A percentile compares a stretch with the other conserved stretches of the same genome.
phyloP scores from a whole-genome alignment of 2,797 vertebrate species.

The Craterocephalus amniculus region DNA sequence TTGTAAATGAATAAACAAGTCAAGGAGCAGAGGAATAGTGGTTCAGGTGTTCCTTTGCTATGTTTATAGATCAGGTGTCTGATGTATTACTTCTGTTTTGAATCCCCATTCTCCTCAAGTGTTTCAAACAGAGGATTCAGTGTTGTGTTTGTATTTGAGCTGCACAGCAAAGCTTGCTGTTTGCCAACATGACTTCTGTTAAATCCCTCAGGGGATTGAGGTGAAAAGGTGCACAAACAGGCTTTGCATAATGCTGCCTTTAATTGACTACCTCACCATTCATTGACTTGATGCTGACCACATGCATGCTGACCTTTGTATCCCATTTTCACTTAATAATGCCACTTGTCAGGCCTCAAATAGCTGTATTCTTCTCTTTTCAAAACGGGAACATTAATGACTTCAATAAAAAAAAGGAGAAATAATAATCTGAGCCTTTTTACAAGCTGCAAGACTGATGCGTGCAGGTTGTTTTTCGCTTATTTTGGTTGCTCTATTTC shows the following conservation, averaged over 20 bases:
- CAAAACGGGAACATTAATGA: slow-evolving; percentile 13
- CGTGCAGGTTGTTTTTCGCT: slow-evolving; percentile 19
- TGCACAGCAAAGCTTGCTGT: slow-evolving; percentile 46
- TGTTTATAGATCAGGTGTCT: neutral
- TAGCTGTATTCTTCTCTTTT: slow-evolving; percentile 12
- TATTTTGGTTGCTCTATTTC: slow-evolving; percentile 15
- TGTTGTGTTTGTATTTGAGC: slow-evolving; percentile 33
- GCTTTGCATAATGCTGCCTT: slow-evolving; percentile 27
- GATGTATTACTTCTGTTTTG: neutral
- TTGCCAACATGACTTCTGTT: slow-evolving; percentile 51
- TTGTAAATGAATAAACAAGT: slow-evolving; percentile 22
- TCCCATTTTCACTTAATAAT: slow-evolving; percentile 41
- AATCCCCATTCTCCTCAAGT: slow-evolving; percentile 20
- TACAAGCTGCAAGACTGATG: neutral
- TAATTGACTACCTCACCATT: slow-evolving; percentile 35
- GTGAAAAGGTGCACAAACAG: slow-evolving; percentile 39
- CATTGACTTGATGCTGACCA: slow-evolving; percentile 22
- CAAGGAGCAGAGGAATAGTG: neutral
- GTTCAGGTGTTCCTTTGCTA: neutral
- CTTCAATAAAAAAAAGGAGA: slow-evolving; percentile 7
- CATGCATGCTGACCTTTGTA: slow-evolving; percentile 42
- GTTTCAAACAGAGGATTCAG: neutral
- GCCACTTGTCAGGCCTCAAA: slow-evolving; percentile 20
- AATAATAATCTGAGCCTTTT: neutral
- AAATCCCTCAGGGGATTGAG: slow-evolving; percentile 36